Evolutionary conservation across 2,797 vertebrate species (phyloP), one percentile per base, ranked within the genome.

Genomic region (Cossypha niveicapilla): DNA sequence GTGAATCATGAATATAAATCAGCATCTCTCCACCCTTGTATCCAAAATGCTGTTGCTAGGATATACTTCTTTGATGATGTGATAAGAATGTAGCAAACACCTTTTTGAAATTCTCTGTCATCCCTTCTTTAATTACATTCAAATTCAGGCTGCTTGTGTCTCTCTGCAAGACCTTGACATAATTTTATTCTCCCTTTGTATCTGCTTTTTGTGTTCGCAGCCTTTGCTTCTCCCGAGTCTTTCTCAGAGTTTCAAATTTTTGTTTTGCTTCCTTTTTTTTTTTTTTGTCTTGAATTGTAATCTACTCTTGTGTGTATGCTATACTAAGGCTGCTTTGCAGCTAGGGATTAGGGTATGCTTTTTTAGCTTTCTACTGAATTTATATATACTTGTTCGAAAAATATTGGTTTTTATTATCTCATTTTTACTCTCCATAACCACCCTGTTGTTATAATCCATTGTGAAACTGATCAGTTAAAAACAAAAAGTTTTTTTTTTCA

Each of bases 21-120:
- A 34, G 25, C 45, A 51, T 92, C 87, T 86, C 90, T 88, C 91
- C 70, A 30, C 82, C 76, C 54, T 91, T 72, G 17, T 56, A 82
- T 80, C 79, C 95, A 94, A 96, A 94, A 93, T 70, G 76, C 87
- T 81, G 87, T 96, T 95, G 90, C 91, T 94, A 90, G 89, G 92
- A 92, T 92, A 89, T 89, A 93, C 32, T 79, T 86, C 93, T 95
- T 89, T 91, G 78, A 89, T 89, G 57, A 76, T 83, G 65, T 71
- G 86, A 83, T 89, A 83, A 63, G 86, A 83, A 37, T 71, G 79
- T 76, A 71, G 44, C 72, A 83, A 76, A 77, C 72, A 80, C 70
- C 87, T 91, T 91, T 74, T 88, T 96, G 90, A 95, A 92, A 95
- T 96, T 92, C 87, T 82, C 19, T 82, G 78, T 80, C 60, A 65